A percentile compares a stretch with the other conserved stretches of the same genome.
phyloP scores from a whole-genome alignment of 2,888 invertebrate genomes.

The Gandaritis pyraliata region DNA sequence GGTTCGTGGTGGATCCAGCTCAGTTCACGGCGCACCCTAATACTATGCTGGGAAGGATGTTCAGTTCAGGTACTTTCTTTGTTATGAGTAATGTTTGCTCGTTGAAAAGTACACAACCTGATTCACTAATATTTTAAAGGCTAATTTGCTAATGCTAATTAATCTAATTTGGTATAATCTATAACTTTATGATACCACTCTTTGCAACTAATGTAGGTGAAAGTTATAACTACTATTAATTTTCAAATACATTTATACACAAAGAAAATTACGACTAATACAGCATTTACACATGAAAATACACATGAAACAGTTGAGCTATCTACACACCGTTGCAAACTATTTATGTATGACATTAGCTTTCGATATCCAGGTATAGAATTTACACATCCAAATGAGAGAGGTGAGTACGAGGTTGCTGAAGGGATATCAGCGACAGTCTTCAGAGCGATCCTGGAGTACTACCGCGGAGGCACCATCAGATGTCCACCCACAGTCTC shows the following conservation, averaged over 20 bases:
- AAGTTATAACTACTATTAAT: too few species aligned
- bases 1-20: conserved; percentile 94
- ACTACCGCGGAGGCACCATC: conserved; percentile 95
- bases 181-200: too few species aligned
- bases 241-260: too few species aligned
- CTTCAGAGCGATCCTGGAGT: conserved; percentile 97
- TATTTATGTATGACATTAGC: too few species aligned
- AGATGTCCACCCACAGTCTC: conserved; percentile 98
- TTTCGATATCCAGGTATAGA: conserved; percentile 85
- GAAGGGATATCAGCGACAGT: conserved; percentile 98
- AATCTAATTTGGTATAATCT: too few species aligned
- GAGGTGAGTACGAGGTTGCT: conserved; percentile 98
- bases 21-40: conserved; percentile 98
- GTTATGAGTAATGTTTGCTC: neutral
- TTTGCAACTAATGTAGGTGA: too few species aligned
- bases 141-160: too few species aligned
- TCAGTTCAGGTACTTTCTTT: conserved; percentile 88
- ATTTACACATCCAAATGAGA: conserved; percentile 96
- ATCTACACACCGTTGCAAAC: too few species aligned
- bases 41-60: conserved; percentile 99
- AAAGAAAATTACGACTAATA: too few species aligned
- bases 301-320: too few species aligned
- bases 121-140: neutral
- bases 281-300: too few species aligned
- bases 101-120: neutral